Evolutionary conservation across 1,140 invertebrate species (phyloP).

Genomic region (Sarcophaga peregrina): DNA sequence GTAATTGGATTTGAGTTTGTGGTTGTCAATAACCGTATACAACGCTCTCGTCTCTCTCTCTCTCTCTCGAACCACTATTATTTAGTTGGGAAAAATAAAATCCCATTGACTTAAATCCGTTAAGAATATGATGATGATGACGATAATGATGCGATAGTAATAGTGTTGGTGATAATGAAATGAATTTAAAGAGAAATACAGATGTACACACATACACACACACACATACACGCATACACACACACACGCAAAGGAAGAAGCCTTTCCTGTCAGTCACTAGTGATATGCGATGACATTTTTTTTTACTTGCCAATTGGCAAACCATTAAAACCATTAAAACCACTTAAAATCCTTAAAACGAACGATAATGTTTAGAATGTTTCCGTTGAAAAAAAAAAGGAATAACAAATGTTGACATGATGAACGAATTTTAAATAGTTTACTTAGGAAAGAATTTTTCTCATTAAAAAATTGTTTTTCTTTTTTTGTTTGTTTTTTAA

Average conservation of each 20-base stretch:
- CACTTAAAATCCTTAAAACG: not conserved
- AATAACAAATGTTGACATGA: no score
- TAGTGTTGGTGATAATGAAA: not conserved
- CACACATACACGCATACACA: no score
- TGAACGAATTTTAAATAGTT: no score
- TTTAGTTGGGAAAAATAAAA: not conserved
- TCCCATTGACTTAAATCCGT: slow-evolving; percentile 3
- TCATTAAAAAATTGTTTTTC: no score
- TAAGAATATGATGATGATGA: not conserved
- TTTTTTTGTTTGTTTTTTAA: no score
- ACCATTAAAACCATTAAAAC: not conserved
- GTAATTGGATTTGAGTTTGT: slow-evolving; percentile 27
- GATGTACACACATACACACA: no score
- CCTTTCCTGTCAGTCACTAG: not conserved
- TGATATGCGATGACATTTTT: not conserved
- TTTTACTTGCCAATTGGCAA: not conserved
- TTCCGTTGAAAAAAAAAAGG: no score
- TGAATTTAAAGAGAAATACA: not conserved
- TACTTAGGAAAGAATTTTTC: no score
- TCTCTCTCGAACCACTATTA: not conserved
- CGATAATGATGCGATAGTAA: not conserved
- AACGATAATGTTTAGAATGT: not conserved
- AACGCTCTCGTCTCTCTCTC: no score
- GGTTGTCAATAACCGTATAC: not conserved
- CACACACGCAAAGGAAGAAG: not conserved